Evolutionary conservation across 2,888 invertebrate species (phyloP).

Genomic region (Limnephilus auricula): DNA sequence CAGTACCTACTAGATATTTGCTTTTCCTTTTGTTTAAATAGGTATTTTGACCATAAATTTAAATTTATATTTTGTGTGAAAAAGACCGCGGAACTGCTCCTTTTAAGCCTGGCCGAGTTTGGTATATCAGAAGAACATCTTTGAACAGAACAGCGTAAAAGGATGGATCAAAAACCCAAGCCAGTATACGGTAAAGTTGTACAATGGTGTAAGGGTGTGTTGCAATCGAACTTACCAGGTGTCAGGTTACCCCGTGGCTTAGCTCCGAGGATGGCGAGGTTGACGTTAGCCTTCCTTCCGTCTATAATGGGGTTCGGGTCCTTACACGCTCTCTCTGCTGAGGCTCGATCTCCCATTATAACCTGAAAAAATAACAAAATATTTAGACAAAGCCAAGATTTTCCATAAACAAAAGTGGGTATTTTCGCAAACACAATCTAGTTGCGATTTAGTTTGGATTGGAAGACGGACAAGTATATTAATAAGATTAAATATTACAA

Average conservation of each 20-base stretch:
- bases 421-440: too few relatives aligned
- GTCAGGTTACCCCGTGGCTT: conserved; percentile 94
- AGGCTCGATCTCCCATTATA: conserved; percentile 96
- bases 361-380: conserved; percentile 82
- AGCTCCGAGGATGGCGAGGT: conserved; percentile 97
- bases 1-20: too few relatives aligned
- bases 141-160: neutral
- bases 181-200: neutral
- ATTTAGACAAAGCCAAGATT: neutral
- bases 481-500: too few relatives aligned
- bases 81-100: too few relatives aligned
- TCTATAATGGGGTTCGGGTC: conserved; percentile 99
- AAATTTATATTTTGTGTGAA: too few relatives aligned
- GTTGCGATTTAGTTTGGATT: too few relatives aligned
- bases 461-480: neutral
- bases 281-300: conserved; percentile 98
- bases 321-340: conserved; percentile 97
- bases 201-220: neutral
- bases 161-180: neutral
- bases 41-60: too few relatives aligned
- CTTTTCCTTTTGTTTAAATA: too few relatives aligned
- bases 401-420: neutral
- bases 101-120: neutral
- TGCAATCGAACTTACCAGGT: conserved; percentile 79
- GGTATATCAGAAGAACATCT: neutral